Conservation (phyloP, 1,140 invertebrate genomes). For the Nasonia vitripennis region DNA sequence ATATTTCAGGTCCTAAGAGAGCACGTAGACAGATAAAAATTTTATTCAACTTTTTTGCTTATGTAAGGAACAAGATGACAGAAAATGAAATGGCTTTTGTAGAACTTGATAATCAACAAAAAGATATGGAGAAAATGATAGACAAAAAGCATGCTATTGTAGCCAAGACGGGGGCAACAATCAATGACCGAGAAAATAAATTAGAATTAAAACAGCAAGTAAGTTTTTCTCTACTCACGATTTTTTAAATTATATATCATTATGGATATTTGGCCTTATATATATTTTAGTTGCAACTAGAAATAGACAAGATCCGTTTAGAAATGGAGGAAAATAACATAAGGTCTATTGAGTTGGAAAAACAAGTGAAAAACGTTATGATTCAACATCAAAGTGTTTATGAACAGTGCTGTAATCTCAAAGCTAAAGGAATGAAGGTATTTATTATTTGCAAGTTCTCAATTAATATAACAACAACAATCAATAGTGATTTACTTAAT, state of each 20-base stretch:
- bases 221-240: not conserved
- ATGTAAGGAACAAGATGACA: conserved; percentile 56
- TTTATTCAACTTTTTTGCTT: conserved; percentile 63
- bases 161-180: conserved; percentile 50
- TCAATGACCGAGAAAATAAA: conserved; percentile 55
- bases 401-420: conserved; percentile 46
- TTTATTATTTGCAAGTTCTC: not conserved
- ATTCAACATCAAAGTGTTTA: conserved; percentile 32
- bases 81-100: conserved; percentile 53
- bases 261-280: not conserved
- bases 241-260: not conserved
- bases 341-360: conserved; percentile 30
- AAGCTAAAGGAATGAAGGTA: conserved; percentile 49
- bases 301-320: conserved; percentile 54
- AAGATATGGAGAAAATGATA: conserved; percentile 53
- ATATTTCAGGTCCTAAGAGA: conserved; percentile 59
- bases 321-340: conserved; percentile 46
- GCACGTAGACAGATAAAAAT: conserved; percentile 58
- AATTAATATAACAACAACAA: not conserved
- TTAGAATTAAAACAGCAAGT: conserved; percentile 43
- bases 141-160: conserved; percentile 50
- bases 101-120: conserved; percentile 52
- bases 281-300: conserved; percentile 49
- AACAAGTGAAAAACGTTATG: conserved; percentile 33
- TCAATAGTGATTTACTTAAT: not conserved